Percentiles rank a stretch among this genome's conserved stretches.
Evolutionary conservation across 1,140 invertebrate species (phyloP).

Genomic region (Drosophila sproati): DNA sequence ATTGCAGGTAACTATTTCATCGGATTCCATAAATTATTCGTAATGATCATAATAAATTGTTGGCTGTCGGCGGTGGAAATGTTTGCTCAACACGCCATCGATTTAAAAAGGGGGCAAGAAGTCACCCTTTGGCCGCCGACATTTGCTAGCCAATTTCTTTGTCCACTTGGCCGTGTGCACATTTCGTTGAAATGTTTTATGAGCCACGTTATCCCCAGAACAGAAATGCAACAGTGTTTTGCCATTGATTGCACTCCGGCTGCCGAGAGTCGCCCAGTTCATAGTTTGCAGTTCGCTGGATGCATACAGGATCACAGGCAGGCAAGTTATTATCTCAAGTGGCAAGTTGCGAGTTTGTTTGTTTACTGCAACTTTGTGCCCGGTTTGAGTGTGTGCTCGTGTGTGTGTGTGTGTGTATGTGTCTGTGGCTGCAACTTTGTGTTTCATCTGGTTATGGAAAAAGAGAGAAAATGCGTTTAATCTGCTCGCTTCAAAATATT

Average conservation of each 20-base stretch:
- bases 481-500: conserved; percentile 4
- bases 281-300: neutral
- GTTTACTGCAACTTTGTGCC: conserved; percentile 41
- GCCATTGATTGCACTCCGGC: conserved; percentile 35
- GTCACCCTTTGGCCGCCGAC: conserved; percentile 8
- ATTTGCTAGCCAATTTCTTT: conserved; percentile 35
- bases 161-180: conserved; percentile 30
- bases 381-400: conserved; percentile 14
- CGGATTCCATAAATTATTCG: conserved; percentile 65
- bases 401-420: conserved; percentile 13
- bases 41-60: conserved; percentile 73
- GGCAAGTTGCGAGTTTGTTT: conserved; percentile 40
- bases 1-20: conserved; percentile 16
- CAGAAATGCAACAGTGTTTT: conserved; percentile 53
- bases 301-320: neutral
- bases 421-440: conserved; percentile 39
- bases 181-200: conserved; percentile 56
- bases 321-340: conserved; percentile 42
- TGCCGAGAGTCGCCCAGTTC: neutral
- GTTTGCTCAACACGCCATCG: neutral
- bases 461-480: conserved; percentile 18
- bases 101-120: too few relatives aligned
- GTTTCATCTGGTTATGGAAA: neutral
- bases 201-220: conserved; percentile 13
- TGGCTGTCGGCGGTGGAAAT: conserved; percentile 32